Percentiles rank a stretch among this genome's conserved stretches.
Conservation (phyloP, 2,113 vertebrate genomes). For the Mobula birostris region DNA sequence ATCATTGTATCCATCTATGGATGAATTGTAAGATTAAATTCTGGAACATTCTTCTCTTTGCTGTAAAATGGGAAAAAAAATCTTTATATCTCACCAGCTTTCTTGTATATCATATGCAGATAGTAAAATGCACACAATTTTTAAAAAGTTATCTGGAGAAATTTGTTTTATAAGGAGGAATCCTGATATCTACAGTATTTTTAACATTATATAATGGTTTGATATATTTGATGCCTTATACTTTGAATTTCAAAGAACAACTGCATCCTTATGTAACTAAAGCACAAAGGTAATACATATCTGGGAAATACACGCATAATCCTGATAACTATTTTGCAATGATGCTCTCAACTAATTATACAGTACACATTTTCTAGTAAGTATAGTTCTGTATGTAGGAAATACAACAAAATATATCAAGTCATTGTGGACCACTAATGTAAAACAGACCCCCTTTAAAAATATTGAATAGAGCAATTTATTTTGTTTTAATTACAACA, state of each 20-base stretch:
- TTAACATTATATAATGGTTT: neutral
- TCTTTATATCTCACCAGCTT: neutral
- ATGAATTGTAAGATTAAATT: neutral
- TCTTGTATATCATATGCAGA: neutral
- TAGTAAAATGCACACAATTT: neutral
- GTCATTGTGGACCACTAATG: neutral
- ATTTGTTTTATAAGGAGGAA: neutral
- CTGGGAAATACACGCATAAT: neutral
- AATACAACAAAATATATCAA: neutral
- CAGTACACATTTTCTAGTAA: neutral
- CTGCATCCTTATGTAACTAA: neutral
- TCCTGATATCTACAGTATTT: neutral
- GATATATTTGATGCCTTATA: neutral
- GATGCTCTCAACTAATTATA: neutral
- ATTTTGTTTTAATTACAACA: conserved; percentile 2
- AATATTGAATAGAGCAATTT: neutral
- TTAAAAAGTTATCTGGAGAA: no score
- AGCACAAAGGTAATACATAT: neutral
- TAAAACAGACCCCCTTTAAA: neutral
- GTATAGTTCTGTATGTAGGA: no score
- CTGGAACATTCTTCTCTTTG: neutral
- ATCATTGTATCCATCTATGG: neutral
- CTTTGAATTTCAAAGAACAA: neutral
- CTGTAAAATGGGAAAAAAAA: neutral
- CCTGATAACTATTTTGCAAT: neutral